These are phyloP conservation scores for Zapus hudsonius DNA, from an alignment of 2,113 vertebrate species.

Conservation along the genomic window DNA sequence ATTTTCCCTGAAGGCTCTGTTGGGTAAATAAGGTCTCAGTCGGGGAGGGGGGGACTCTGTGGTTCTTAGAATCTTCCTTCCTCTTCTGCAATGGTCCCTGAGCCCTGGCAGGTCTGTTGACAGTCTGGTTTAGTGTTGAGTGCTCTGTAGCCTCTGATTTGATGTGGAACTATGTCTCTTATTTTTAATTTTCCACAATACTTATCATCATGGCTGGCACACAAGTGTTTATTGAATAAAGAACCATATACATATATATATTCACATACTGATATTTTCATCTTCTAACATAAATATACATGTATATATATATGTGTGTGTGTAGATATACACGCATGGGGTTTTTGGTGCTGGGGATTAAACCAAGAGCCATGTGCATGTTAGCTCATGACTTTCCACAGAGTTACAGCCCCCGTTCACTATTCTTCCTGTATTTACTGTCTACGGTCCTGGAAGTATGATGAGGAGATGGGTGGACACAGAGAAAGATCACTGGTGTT, in stretches of 20 bases:
- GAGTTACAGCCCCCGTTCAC: neutral
- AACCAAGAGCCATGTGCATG: neutral
- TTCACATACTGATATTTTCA: neutral
- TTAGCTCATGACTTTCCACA: neutral
- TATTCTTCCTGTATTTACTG: neutral
- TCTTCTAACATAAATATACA: too few relatives aligned
- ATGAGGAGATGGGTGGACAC: neutral
- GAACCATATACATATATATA: neutral
- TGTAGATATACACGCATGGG: neutral
- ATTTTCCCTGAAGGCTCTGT: too few relatives aligned
- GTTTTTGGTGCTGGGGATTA: neutral
- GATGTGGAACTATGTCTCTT: neutral
- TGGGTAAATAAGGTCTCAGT: too few relatives aligned
- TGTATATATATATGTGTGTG: neutral
- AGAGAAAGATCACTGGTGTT: neutral
- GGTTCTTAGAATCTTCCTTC: too few relatives aligned
- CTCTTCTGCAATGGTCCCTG: too few relatives aligned
- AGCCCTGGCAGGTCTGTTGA: too few relatives aligned
- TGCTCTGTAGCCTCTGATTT: too few relatives aligned
- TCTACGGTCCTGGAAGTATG: neutral
- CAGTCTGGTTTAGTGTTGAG: too few relatives aligned
- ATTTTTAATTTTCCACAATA: neutral
- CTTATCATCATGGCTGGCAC: neutral
- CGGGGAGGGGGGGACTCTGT: too few relatives aligned
- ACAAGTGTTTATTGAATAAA: slow-evolving; percentile 5